Conservation (phyloP, 2,113 vertebrate genomes). For the Amphilophus citrinellus region DNA sequence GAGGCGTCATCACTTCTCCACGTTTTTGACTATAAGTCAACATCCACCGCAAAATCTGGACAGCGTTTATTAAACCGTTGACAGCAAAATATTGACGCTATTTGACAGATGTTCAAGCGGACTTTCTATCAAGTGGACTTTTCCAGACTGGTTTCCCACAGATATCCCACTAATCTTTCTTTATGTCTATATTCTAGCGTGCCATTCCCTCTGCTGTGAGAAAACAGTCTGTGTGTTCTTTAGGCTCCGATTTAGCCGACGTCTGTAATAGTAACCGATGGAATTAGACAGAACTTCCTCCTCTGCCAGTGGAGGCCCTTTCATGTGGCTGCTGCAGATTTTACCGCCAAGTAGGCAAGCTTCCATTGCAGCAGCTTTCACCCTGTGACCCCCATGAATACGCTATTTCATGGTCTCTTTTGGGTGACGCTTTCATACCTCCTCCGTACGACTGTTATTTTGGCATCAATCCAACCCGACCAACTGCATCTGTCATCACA, state of each 20-base stretch:
- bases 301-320: conserved; percentile 66
- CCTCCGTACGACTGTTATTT: conserved; percentile 35
- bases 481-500: conserved; percentile 44
- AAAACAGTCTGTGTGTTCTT: conserved; percentile 80
- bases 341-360: conserved; percentile 56
- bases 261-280: conserved; percentile 78
- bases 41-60: not conserved
- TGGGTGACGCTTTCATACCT: conserved; percentile 2
- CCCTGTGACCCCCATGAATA: conserved; percentile 41
- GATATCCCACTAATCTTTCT: conserved; percentile 54
- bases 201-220: conserved; percentile 55
- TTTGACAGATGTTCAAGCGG: conserved; percentile 30
- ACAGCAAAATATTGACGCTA: conserved; percentile 28
- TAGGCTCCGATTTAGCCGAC: conserved; percentile 73
- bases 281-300: conserved; percentile 75
- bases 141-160: conserved; percentile 70
- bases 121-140: conserved; percentile 45
- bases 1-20: not conserved
- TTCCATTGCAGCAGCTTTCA: conserved; percentile 54
- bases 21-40: not conserved
- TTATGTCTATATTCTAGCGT: conserved; percentile 45
- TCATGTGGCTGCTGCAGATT: conserved; percentile 77
- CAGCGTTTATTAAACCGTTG: conserved; percentile 9
- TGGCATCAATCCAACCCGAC: conserved; percentile 33
- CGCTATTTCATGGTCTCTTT: conserved; percentile 13